Percentiles rank a stretch among this genome's conserved stretches.
Conservation (phyloP, 2,888 invertebrate species). For the Altica lythri region DNA sequence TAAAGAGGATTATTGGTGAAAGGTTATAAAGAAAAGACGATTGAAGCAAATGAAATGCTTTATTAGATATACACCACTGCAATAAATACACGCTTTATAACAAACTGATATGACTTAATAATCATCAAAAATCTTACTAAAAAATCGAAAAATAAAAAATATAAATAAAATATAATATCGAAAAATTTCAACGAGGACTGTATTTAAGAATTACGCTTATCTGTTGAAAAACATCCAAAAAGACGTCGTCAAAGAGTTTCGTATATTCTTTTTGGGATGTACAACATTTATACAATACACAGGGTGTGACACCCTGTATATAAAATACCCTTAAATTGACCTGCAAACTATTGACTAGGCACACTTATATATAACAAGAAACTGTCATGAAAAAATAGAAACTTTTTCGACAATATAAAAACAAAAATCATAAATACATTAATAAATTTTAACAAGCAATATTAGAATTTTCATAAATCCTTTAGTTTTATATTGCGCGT, state of each 20-base stretch:
- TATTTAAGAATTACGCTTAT: slow-evolving; percentile 26
- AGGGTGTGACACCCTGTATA: neutral
- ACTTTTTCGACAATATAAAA: slow-evolving; percentile 58
- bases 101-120: slow-evolving; percentile 60
- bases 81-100: slow-evolving; percentile 59
- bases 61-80: slow-evolving; percentile 60
- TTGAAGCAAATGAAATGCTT: slow-evolving; percentile 59
- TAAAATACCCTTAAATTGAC: slow-evolving; percentile 57
- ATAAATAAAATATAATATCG: slow-evolving; percentile 51
- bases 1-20: too few species aligned
- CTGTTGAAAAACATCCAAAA: slow-evolving; percentile 32
- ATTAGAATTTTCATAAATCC: too few species aligned
- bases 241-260: slow-evolving; percentile 21
- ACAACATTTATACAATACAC: slow-evolving; percentile 27
- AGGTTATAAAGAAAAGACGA: too few species aligned
- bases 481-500: too few species aligned
- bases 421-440: slow-evolving; percentile 8
- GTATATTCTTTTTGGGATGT: slow-evolving; percentile 26
- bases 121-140: slow-evolving; percentile 57
- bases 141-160: slow-evolving; percentile 51
- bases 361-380: slow-evolving; percentile 68
- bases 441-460: too few species aligned
- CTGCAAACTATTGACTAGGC: slow-evolving; percentile 69
- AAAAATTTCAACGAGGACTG: slow-evolving; percentile 45
- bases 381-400: slow-evolving; percentile 62